These are phyloP conservation scores for Callipepla californica DNA, from an alignment of 2,113 vertebrate genomes.

Conservation along the genomic window DNA sequence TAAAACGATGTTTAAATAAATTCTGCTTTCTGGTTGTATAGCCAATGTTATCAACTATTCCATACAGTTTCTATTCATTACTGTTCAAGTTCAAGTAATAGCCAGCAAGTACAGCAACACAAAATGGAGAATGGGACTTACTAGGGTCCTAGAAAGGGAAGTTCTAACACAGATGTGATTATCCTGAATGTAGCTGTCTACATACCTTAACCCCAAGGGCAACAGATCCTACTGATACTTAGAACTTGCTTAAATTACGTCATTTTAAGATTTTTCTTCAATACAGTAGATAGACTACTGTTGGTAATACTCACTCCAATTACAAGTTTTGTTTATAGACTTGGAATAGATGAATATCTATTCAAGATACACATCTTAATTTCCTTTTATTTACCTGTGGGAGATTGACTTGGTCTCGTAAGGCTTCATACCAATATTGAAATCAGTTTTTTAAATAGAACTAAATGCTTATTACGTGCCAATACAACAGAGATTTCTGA, in stretches of 20 bases:
- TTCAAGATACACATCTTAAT: conserved; percentile 42
- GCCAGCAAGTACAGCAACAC: neutral
- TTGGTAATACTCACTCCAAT: neutral
- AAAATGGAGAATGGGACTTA: neutral
- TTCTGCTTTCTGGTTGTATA: neutral
- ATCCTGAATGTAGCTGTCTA: neutral
- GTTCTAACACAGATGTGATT: neutral
- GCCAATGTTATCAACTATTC: neutral
- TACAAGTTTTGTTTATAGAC: neutral
- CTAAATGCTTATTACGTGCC: conserved; percentile 39
- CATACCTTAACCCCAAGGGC: neutral
- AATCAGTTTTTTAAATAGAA: conserved; percentile 46
- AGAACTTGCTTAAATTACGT: neutral
- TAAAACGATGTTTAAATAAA: neutral
- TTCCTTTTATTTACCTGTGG: conserved; percentile 44
- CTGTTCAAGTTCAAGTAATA: neutral
- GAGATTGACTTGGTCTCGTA: conserved; percentile 12
- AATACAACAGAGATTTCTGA: conserved; percentile 4
- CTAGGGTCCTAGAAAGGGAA: neutral
- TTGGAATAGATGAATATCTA: conserved; percentile 13
- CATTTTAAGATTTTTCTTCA: neutral
- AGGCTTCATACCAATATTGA: neutral
- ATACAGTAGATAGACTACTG: neutral
- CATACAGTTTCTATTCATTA: neutral
- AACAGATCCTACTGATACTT: neutral